Conservation (phyloP, 2,113 vertebrate genomes). For the Malaclemys terrapin region DNA sequence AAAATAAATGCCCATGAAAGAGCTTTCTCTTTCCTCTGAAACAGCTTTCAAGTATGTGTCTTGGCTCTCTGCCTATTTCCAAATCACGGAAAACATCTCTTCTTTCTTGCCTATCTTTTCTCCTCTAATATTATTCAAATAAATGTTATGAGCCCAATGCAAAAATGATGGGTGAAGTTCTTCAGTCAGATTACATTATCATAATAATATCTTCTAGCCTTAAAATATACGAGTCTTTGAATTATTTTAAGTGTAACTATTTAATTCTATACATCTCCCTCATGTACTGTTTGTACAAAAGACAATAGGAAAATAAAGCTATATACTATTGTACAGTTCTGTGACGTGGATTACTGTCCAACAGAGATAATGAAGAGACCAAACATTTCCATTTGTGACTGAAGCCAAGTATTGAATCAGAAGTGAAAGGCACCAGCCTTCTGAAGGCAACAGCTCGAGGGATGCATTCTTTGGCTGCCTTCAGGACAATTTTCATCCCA, state of each 20-base stretch:
- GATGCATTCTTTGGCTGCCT: conserved; percentile 39
- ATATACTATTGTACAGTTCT: accelerated
- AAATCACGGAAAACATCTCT: conserved; percentile 58
- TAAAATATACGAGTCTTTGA: neutral
- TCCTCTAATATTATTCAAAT: conserved; percentile 63
- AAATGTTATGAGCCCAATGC: conserved; percentile 37
- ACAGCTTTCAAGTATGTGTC: conserved; percentile 52
- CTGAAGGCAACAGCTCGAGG: conserved; percentile 27
- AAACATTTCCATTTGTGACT: conserved; percentile 49
- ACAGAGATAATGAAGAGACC: conserved; percentile 62
- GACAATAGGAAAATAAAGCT: conserved; percentile 10
- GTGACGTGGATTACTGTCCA: neutral
- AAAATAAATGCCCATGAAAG: neutral
- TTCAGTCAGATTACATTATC: neutral
- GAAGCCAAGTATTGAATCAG: conserved; percentile 59
- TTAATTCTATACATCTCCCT: neutral
- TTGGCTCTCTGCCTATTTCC: neutral
- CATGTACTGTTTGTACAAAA: neutral
- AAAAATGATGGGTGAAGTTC: conserved; percentile 30
- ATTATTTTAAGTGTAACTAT: neutral
- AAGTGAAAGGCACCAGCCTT: conserved; percentile 35
- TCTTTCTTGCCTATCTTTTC: conserved; percentile 54
- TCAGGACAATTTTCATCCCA: conserved; percentile 18
- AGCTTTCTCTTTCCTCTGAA: conserved; percentile 40
- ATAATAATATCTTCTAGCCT: conserved; percentile 18